These are phyloP conservation scores for Drosophila hamatofila DNA, from an alignment of 2,888 invertebrate species.

Conservation along the genomic window DNA sequence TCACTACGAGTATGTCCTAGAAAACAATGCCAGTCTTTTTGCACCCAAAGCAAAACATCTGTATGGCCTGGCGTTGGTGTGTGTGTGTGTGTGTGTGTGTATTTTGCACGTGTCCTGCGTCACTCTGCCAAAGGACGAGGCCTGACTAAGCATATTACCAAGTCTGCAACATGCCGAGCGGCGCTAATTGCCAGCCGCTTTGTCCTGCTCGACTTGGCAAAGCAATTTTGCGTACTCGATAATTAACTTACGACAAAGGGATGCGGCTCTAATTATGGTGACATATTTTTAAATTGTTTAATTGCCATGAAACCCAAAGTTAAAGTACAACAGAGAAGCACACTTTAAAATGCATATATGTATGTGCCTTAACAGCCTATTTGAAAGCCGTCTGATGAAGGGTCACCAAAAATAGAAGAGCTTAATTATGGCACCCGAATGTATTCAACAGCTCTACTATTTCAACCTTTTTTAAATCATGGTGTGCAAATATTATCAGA, in stretches of 20 bases:
- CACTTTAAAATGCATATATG: not conserved
- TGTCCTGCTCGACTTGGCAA: conserved; percentile 62
- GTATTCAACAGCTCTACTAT: no score
- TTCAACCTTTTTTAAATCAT: no score
- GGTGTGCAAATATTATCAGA: no score
- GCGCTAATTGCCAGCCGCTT: conserved; percentile 76
- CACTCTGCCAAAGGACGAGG: conserved; percentile 56
- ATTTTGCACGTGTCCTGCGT: conserved; percentile 65
- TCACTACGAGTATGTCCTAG: conserved; percentile 62
- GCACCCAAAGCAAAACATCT: conserved; percentile 29
- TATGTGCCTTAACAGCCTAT: not conserved
- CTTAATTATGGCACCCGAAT: no score
- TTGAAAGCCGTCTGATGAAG: not conserved
- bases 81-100: conserved; percentile 3
- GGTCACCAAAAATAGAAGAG: no score
- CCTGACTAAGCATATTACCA: conserved; percentile 74
- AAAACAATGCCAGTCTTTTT: conserved; percentile 69
- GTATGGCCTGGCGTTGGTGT: conserved; percentile 7
- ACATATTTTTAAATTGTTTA: conserved; percentile 46
- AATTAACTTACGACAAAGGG: conserved; percentile 71
- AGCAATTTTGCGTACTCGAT: conserved; percentile 71
- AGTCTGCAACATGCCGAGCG: conserved; percentile 48
- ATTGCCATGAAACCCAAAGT: conserved; percentile 25
- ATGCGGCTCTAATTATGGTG: conserved; percentile 46
- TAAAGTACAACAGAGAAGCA: not conserved